Base-by-base conservation (phyloP, 2,113 vertebrate species). In the Petrocephalus zakoni region DNA sequence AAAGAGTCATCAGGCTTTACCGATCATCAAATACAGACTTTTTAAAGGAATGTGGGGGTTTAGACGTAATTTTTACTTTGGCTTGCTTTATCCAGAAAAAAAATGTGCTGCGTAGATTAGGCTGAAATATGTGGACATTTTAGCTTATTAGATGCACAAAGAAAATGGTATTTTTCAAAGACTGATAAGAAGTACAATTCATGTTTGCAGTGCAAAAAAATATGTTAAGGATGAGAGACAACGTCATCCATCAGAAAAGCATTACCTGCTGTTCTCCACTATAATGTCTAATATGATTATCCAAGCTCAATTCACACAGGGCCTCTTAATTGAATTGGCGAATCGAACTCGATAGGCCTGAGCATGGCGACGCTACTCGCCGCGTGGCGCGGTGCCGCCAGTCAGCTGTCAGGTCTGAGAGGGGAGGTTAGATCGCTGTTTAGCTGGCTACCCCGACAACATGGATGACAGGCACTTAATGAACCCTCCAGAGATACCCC, bases 401-500 rank as follows among this genome's bases (percentile, higher is more conserved):
- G 52, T 51, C 29, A n/a, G 17, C 5, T 52, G 46, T 51, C 51
- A 21, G 52, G 42, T 34, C 34, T 34, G n/a, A 34, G n/a, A 25
- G 25, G 84, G 52, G 17, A 86, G 52, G 84, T 53, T 19, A 85
- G 47, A 11, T 13, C 2, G 15, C 5, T 25, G 5, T 86, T 86
- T 86, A 86, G 52, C 52, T 55, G 53, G 52, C 37, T 29, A 55
- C 84, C 84, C 52, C 29, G 7, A 86, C 47, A 53, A 53, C 52
- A 56, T 11, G 13, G n/a, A 55, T 11, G 52, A 15, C 52, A 56
- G 52, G 34, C 25, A 37, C 52, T 86, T 86, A 86, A 86, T 86
- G 84, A 86, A 86, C 51, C 84, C 84, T 86, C 84, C 84, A 53
- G 51, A 86, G 84, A 86, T 86, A 49, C 84, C 25, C 34, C 25